A percentile compares a stretch with the other conserved stretches of the same genome.
Conservation (phyloP, 2,113 vertebrate species). For the Lontra canadensis region DNA sequence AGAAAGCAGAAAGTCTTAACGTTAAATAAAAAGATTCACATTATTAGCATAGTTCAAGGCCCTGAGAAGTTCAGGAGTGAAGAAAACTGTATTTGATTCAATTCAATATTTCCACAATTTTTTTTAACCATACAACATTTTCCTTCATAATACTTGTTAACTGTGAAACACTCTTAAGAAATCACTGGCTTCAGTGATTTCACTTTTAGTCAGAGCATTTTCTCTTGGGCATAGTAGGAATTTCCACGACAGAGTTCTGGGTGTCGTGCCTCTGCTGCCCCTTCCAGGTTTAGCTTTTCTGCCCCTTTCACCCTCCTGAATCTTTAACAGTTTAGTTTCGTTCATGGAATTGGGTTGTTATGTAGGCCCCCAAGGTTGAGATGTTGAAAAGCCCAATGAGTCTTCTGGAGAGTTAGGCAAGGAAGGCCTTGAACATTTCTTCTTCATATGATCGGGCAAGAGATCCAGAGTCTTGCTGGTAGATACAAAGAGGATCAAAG, state of each 20-base stretch:
- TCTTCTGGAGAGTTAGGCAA: too few species aligned
- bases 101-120: neutral
- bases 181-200: neutral
- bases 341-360: neutral
- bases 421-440: neutral
- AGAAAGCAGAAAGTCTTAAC: neutral
- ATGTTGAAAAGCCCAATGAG: neutral
- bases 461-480: neutral
- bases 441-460: too few species aligned
- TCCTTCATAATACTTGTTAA: neutral
- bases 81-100: neutral
- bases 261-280: accelerated
- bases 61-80: neutral
- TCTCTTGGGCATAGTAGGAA: neutral
- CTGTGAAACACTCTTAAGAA: neutral
- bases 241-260: neutral
- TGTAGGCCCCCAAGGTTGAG: neutral
- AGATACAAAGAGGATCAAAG: accelerated
- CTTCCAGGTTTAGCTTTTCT: neutral
- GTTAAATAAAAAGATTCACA: neutral
- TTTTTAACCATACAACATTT: neutral
- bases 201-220: neutral
- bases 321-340: neutral
- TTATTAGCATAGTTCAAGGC: neutral
- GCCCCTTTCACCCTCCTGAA: neutral